Evolutionary conservation across 1,140 invertebrate species (phyloP).

Genomic region (Neotoxoptera formosana): DNA sequence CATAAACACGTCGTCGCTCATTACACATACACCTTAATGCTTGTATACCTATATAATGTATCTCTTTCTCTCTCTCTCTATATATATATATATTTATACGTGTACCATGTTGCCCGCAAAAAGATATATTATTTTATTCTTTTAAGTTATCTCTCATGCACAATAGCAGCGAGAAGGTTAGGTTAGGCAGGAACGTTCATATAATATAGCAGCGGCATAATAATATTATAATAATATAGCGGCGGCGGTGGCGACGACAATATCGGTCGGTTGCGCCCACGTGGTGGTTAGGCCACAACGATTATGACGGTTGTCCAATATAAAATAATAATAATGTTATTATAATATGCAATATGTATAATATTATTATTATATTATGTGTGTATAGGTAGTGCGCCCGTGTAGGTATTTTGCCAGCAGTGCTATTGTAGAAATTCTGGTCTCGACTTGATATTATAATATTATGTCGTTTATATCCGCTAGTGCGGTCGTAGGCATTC

Average conservation of each 20-base stretch:
- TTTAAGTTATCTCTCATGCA: background rate
- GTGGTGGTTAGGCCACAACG: background rate
- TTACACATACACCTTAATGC: background rate
- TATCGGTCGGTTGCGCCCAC: background rate
- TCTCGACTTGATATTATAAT: background rate
- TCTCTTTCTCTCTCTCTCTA: too few species aligned
- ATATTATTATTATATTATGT: background rate
- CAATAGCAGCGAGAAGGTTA: background rate
- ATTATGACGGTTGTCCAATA: background rate
- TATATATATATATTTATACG: too few species aligned
- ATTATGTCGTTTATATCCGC: background rate
- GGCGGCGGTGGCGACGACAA: background rate
- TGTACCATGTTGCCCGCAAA: background rate
- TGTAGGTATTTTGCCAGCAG: background rate
- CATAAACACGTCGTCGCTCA: slow-evolving; percentile 8
- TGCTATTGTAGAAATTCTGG: background rate
- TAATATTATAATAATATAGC: background rate
- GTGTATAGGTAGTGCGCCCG: background rate
- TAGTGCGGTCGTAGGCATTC: background rate
- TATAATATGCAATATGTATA: background rate
- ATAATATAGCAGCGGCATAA: background rate
- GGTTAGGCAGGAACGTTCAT: background rate
- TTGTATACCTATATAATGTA: background rate
- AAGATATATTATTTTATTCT: slow-evolving; percentile 3
- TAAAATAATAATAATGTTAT: background rate